Conservation (phyloP, 2,888 invertebrate species). For the Volucella inflata region DNA sequence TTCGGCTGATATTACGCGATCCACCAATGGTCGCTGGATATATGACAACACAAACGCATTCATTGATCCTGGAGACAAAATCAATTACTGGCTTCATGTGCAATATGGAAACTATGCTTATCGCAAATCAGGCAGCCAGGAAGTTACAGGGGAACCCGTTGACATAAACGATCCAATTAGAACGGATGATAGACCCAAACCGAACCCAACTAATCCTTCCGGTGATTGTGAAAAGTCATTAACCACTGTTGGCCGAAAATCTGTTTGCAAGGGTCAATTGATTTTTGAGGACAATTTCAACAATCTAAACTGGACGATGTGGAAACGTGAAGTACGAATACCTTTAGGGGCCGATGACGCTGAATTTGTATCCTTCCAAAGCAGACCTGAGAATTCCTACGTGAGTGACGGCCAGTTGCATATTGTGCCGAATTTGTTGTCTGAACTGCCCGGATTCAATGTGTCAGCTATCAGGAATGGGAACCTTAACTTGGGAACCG, state of each 20-base stretch:
- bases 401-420: slow-evolving; percentile 80
- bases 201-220: too few species aligned
- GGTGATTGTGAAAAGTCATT: too few species aligned
- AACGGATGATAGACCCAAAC: too few species aligned
- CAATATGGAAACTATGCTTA: slow-evolving; percentile 49
- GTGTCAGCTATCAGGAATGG: slow-evolving; percentile 78
- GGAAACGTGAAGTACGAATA: slow-evolving; percentile 86
- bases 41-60: slow-evolving; percentile 83
- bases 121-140: slow-evolving; percentile 33
- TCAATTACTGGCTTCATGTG: slow-evolving; percentile 87
- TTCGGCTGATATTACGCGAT: slow-evolving; percentile 83
- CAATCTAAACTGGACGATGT: slow-evolving; percentile 83
- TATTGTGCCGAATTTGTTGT: slow-evolving; percentile 81
- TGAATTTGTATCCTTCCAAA: slow-evolving; percentile 84
- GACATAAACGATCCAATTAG: not conserved
- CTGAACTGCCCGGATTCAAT: slow-evolving; percentile 74
- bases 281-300: slow-evolving; percentile 88
- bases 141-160: slow-evolving; percentile 7
- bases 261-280: slow-evolving; percentile 84
- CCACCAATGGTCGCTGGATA: slow-evolving; percentile 85
- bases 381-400: slow-evolving; percentile 79
- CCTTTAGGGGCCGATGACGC: slow-evolving; percentile 84
- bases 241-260: slow-evolving; percentile 80
- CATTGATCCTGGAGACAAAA: slow-evolving; percentile 85
- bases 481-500: slow-evolving; percentile 80